These are phyloP conservation scores for Dendronephthya gigantea DNA, from an alignment of 64 coral and sea anemone species.

Conservation along the genomic window DNA sequence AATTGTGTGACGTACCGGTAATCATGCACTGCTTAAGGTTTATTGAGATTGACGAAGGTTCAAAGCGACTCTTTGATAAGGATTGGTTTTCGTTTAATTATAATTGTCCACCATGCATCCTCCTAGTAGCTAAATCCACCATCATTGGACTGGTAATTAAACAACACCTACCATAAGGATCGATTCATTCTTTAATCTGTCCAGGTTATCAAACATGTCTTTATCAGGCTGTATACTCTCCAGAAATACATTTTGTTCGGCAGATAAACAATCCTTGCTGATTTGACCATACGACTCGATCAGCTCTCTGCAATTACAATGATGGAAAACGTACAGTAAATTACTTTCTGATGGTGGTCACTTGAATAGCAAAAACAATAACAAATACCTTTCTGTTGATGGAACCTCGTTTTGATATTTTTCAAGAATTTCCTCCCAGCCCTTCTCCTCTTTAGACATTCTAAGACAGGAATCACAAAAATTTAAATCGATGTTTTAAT, in stretches of 20 bases:
- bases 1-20: no score
- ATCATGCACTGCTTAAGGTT: no score
- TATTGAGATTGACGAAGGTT: no score
- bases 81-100: no score
- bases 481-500: no score
- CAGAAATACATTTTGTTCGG: not conserved
- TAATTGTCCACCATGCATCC: no score
- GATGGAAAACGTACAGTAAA: not conserved
- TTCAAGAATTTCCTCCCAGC: not conserved
- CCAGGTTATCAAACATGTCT: not conserved
- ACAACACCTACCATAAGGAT: not conserved
- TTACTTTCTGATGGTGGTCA: not conserved
- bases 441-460: not conserved
- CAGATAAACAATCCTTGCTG: not conserved
- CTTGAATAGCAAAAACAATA: no score
- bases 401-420: not conserved
- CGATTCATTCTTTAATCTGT: not conserved
- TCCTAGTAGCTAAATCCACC: no score
- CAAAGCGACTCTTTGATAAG: no score
- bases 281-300: not conserved
- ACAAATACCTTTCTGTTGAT: not conserved
- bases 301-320: not conserved
- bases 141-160: no score
- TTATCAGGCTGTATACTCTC: not conserved
- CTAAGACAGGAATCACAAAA: not conserved